Evolutionary conservation across 2,888 invertebrate genomes (phyloP), one percentile per base, ranked within the genome.

Genomic region (Falcaria lacertinaria): DNA sequence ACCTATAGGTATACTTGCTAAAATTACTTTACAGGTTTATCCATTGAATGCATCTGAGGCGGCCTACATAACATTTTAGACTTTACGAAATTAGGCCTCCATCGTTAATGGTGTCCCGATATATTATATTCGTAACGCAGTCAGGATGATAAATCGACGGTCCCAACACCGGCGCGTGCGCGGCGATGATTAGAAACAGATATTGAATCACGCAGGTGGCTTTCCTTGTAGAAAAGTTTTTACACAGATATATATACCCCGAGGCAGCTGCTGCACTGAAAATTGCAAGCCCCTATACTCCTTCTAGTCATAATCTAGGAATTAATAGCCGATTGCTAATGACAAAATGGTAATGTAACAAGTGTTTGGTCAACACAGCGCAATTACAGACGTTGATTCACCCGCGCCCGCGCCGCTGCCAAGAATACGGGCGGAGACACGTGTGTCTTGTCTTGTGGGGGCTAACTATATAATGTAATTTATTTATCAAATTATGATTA

Each of bases 321-420:
- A 88, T 87, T 84, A 88, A 87, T 89, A 86, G 80, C 57, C 72
- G 55, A 80, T 80, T 69, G 79, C 80, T 87, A 87, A 89, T 85
- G 86, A 84, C 81, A 81, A 80, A 85, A 84, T 85, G 83, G 76
- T 78, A 85, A 87, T 86, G 62, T 65, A 69, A 59, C 57, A 58
- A 57, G 66, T 69, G 77, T 86, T 85, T 80, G 85, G 80, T 72
- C 79, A 80, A 79, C 65, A 56, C 51, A 56, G 52, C 52, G 74
- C 72, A 81, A 80, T 81, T 82, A 81, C 68, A 60, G 66, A 77
- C 72, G 77, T 80, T 84, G 78, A 80, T 4, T 19, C 5, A 4
- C 19, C 79, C 74, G 70, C 65, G 57, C 57, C 58, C 59, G 54
- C 50, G 34, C 34, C 62, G 56, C 56, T 45, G 59, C 57, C 57